Evolutionary conservation across 2,113 vertebrate species (phyloP), one percentile per base, ranked within the genome.

Genomic region (Plectropomus leopardus): DNA sequence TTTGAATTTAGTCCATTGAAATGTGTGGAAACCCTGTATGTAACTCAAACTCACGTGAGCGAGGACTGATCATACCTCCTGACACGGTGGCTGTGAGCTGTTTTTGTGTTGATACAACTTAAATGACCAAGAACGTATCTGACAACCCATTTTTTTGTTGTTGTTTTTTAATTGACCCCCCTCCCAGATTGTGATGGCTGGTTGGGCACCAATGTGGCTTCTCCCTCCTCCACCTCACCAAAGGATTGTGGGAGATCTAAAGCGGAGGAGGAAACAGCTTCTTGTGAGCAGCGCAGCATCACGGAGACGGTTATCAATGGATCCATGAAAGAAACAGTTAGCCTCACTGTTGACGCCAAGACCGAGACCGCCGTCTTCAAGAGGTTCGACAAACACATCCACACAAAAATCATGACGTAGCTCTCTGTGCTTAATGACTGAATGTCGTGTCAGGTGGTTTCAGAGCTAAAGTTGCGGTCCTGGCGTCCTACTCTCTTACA

Each of bases 241-340:
- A 89, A 89, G 59, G 95, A 95, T 87, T 95, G 96, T 57, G 95
- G 93, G 83, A 95, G 90, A 72, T 94, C 95, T 1, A 97, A 96
- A 19, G 94, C 94, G 1, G 97, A 97, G 58, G 94, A 93, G 0
- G 97, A 98, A 65, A 61, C 55, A 0, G 92, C 94, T n/a, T 72
- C 60, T 7, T n/a, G 93, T n/a, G 97, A 98, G 94, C 97, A 94
- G 74, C 91, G 93, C 47, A 94, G 97, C 90, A 96, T 99, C 89
- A 99, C 98, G 0, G 98, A 99, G 93, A 99, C 98, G 0, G 97
- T 99, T 89, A 98, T 97, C 95, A 99, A 99, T 3, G 98, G 98
- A 94, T 97, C 98, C 88, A 96, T 99, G 97, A 99, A 99, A 94
- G 98, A 99, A 91, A 99, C 98, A 0, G 96, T 99, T 93, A 99